Evolutionary conservation across 2,888 invertebrate genomes (phyloP).

Genomic region (Teleiodes luculella): DNA sequence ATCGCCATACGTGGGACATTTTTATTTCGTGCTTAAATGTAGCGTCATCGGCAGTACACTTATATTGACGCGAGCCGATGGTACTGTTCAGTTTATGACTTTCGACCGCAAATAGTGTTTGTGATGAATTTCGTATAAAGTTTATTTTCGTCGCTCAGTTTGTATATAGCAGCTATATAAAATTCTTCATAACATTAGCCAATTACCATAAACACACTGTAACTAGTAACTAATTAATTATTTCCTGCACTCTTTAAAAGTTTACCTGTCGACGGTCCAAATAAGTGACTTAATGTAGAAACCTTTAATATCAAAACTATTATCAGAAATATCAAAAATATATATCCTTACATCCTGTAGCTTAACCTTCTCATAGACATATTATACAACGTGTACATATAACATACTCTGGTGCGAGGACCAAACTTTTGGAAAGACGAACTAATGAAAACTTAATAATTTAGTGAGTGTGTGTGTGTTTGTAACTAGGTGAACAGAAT

Average conservation of each 20-base stretch:
- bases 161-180: slow-evolving; percentile 33
- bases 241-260: slow-evolving; percentile 31
- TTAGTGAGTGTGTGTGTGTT: slow-evolving; percentile 34
- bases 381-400: slow-evolving; percentile 22
- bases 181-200: slow-evolving; percentile 27
- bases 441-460: slow-evolving; percentile 13
- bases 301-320: slow-evolving; percentile 51
- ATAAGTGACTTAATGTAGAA: slow-evolving; percentile 58
- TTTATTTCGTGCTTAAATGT: slow-evolving; percentile 34
- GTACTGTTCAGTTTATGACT: slow-evolving; percentile 20
- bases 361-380: slow-evolving; percentile 25
- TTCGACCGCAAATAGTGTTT: slow-evolving; percentile 42
- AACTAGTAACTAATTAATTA: slow-evolving; percentile 24
- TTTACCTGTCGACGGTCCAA: slow-evolving; percentile 61
- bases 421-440: slow-evolving; percentile 36
- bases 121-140: slow-evolving; percentile 50
- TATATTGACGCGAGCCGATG: slow-evolving; percentile 25
- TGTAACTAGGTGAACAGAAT: slow-evolving; percentile 36
- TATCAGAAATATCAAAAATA: slow-evolving; percentile 17
- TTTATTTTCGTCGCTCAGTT: slow-evolving; percentile 49
- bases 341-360: slow-evolving; percentile 32
- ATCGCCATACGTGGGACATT: slow-evolving; percentile 44
- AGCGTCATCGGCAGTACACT: slow-evolving; percentile 13
- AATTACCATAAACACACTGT: slow-evolving; percentile 24
- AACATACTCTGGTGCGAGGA: slow-evolving; percentile 42